Percentiles rank a stretch among this genome's conserved stretches.
Conservation (phyloP, 2,888 invertebrate species). For the Apotomis capreana region DNA sequence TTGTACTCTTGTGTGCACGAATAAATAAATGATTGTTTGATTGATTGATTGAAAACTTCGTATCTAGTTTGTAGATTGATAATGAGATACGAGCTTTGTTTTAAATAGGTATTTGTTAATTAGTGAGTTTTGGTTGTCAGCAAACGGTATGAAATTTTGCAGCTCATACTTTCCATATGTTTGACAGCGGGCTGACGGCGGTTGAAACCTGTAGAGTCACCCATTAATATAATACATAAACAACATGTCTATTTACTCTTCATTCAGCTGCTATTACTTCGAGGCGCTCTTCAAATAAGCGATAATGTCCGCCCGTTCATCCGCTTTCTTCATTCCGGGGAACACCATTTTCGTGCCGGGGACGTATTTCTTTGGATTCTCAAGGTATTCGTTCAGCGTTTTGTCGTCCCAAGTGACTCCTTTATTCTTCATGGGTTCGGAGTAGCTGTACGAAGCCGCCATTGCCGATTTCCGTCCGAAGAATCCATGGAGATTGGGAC, state of each 20-base stretch:
- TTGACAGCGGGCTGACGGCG: no score
- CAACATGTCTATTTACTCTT: not conserved
- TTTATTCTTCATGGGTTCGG: constrained; percentile 19
- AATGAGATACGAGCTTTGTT: no score
- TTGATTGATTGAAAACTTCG: no score
- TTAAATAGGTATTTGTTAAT: no score
- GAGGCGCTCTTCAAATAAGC: constrained; percentile 8
- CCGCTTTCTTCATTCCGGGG: constrained; percentile 5
- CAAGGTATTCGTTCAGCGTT: constrained; percentile 1
- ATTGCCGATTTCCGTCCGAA: constrained; percentile 2
- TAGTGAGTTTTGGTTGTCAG: no score
- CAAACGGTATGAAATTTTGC: no score
- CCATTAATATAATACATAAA: no score
- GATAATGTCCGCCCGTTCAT: not conserved
- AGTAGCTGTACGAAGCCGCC: constrained; percentile 1
- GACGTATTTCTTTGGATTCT: constrained; percentile 9
- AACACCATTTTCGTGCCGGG: constrained; percentile 30
- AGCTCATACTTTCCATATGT: no score
- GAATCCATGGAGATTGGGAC: constrained; percentile 8
- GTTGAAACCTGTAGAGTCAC: no score
- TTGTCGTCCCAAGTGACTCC: constrained; percentile 9
- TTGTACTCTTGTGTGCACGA: no score
- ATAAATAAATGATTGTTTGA: no score
- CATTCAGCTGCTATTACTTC: not conserved
- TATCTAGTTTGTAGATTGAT: no score